Evolutionary conservation across 2,888 invertebrate genomes (phyloP).

Genomic region (Coecobrya sp.): DNA sequence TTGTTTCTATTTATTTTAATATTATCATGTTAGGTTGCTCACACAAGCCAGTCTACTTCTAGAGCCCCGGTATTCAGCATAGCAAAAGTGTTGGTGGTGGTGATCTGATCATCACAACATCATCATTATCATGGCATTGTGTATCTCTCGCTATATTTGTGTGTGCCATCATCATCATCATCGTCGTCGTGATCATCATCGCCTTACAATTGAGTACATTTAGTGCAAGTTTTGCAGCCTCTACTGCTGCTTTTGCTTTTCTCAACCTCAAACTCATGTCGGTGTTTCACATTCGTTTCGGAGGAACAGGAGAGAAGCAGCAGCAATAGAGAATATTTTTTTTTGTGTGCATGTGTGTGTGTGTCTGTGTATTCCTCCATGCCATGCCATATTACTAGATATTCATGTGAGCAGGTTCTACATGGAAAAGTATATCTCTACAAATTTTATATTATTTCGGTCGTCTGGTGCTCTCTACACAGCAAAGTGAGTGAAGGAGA

Average conservation of each 20-base stretch:
- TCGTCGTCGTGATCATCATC: conserved; percentile 39
- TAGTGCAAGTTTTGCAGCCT: conserved; percentile 34
- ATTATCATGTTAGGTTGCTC: background rate
- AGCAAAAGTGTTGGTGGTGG: conserved; percentile 18
- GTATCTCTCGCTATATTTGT: conserved; percentile 16
- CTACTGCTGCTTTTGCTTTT: background rate
- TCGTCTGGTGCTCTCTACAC: background rate
- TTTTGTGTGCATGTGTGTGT: background rate
- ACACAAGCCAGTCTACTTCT: background rate
- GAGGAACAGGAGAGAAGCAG: conserved; percentile 24
- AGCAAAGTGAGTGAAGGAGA: background rate
- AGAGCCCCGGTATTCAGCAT: background rate
- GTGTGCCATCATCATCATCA: background rate
- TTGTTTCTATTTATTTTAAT: background rate
- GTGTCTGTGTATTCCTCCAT: background rate
- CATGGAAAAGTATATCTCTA: conserved; percentile 54
- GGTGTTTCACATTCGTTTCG: conserved; percentile 14
- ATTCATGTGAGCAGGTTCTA: background rate
- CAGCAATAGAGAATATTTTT: conserved; percentile 11
- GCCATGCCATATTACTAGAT: background rate
- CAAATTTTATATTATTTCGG: conserved; percentile 42
- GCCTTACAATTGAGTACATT: conserved; percentile 6
- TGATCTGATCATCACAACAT: conserved; percentile 45
- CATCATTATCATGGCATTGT: conserved; percentile 47
- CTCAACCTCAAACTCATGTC: conserved; percentile 11